Conservation (phyloP, 1,140 invertebrate species). For the Drosophila pseudoananassae region DNA sequence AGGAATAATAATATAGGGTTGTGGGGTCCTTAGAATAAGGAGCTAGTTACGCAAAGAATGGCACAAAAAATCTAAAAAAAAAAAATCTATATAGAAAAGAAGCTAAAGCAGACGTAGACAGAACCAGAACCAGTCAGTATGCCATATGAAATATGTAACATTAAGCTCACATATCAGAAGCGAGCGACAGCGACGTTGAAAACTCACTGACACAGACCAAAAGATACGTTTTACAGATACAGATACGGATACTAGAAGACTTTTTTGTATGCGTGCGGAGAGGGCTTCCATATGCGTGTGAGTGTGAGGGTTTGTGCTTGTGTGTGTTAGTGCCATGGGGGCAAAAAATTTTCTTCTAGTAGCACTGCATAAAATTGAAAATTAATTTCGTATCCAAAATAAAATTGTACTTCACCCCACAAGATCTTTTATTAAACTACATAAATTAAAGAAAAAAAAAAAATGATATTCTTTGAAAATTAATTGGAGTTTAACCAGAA, state of each 20-base stretch:
- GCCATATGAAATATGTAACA: conserved; percentile 76
- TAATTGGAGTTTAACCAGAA: neutral
- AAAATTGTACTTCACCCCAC: conserved; percentile 35
- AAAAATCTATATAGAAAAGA: neutral
- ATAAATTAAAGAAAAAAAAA: too few species aligned
- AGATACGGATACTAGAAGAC: conserved; percentile 44
- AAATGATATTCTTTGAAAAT: neutral
- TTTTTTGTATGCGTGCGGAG: conserved; percentile 38
- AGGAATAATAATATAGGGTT: neutral
- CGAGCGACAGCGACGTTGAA: conserved; percentile 37
- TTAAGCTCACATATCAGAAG: conserved; percentile 48
- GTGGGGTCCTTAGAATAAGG: neutral
- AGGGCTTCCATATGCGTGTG: conserved; percentile 31
- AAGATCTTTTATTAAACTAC: neutral
- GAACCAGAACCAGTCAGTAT: conserved; percentile 60
- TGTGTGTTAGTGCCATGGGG: conserved; percentile 54
- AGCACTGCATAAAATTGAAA: conserved; percentile 64
- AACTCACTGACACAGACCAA: conserved; percentile 44
- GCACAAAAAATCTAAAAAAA: neutral
- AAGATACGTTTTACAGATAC: conserved; percentile 40
- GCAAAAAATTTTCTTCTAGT: conserved; percentile 58
- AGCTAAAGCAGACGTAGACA: conserved; percentile 14
- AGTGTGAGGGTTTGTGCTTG: conserved; percentile 13
- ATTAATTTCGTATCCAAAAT: conserved; percentile 67
- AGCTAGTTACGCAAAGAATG: conserved; percentile 40